Conservation (phyloP, 64 coral and sea anemone species). For the Astreopora myriophthalma region DNA sequence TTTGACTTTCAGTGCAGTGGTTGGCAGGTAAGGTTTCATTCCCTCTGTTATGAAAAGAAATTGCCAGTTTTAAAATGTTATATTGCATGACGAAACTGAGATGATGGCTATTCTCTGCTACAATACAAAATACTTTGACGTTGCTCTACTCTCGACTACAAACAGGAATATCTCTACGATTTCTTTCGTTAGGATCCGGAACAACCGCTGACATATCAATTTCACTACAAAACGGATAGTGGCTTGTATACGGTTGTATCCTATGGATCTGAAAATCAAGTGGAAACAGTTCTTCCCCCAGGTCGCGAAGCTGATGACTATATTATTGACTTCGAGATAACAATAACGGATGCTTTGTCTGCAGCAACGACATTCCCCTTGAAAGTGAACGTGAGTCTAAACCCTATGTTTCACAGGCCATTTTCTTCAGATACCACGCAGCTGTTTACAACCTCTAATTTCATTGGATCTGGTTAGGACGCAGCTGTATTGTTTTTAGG, state of each 20-base stretch:
- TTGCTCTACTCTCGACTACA: no score
- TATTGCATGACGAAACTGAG: no score
- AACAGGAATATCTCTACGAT: no score
- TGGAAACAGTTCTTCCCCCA: slow-evolving; percentile 62
- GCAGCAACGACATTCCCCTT: not conserved
- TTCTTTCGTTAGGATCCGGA: slow-evolving; percentile 20
- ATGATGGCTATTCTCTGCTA: no score
- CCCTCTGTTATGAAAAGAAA: no score
- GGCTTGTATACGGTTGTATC: slow-evolving; percentile 75
- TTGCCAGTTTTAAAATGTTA: no score
- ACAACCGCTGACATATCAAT: slow-evolving; percentile 71
- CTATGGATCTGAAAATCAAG: slow-evolving; percentile 40
- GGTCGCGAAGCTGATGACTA: slow-evolving; percentile 20
- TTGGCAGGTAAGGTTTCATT: slow-evolving; percentile 1
- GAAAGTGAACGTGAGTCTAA: slow-evolving; percentile 27
- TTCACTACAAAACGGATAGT: slow-evolving; percentile 58
- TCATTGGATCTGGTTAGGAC: no score
- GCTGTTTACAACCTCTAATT: no score
- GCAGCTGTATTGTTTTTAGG: no score
- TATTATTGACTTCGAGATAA: slow-evolving; percentile 1
- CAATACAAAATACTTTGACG: not conserved
- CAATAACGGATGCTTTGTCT: slow-evolving; percentile 56
- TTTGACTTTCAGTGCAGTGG: slow-evolving; percentile 49
- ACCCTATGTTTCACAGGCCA: not conserved
- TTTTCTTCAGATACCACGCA: not conserved